Evolutionary conservation across 2,113 vertebrate species (phyloP).

Genomic region (Nesogale talazaci): DNA sequence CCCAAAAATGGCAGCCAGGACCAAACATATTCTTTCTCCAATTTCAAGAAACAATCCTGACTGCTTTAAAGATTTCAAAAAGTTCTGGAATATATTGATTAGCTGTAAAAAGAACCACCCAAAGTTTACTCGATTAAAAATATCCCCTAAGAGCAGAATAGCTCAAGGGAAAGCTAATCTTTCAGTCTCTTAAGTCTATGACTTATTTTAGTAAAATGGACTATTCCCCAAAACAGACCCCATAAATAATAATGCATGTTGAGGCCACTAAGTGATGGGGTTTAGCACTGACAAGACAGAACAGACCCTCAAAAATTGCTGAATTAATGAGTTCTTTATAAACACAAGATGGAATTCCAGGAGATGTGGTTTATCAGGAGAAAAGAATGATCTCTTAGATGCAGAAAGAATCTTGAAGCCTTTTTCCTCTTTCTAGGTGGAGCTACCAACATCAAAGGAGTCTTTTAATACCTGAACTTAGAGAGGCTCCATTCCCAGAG

Average conservation of each 20-base stretch:
- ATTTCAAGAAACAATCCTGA: slow-evolving; percentile 38
- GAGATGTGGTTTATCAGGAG: background rate
- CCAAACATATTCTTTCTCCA: background rate
- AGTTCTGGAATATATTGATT: slow-evolving; percentile 65
- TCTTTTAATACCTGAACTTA: background rate
- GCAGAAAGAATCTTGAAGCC: background rate
- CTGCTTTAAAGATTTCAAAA: slow-evolving; percentile 50
- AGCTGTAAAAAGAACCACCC: slow-evolving; percentile 68
- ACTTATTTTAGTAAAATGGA: slow-evolving; percentile 53
- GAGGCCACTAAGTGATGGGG: background rate
- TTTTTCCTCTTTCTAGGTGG: background rate
- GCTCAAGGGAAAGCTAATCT: slow-evolving; percentile 28
- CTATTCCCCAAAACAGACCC: background rate
- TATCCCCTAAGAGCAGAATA: slow-evolving; percentile 9
- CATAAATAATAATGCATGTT: background rate
- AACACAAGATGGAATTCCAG: slow-evolving; percentile 30
- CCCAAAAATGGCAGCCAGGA: background rate
- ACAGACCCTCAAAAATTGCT: background rate
- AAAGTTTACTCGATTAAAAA: slow-evolving; percentile 43
- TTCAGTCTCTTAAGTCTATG: slow-evolving; percentile 35
- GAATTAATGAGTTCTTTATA: background rate
- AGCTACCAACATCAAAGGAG: background rate
- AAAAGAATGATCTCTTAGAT: background rate
- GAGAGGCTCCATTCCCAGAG: background rate
- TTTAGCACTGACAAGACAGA: background rate